phyloP scores from a whole-genome alignment of 2,797 vertebrate species.

The Thripadectes ignobilis region DNA sequence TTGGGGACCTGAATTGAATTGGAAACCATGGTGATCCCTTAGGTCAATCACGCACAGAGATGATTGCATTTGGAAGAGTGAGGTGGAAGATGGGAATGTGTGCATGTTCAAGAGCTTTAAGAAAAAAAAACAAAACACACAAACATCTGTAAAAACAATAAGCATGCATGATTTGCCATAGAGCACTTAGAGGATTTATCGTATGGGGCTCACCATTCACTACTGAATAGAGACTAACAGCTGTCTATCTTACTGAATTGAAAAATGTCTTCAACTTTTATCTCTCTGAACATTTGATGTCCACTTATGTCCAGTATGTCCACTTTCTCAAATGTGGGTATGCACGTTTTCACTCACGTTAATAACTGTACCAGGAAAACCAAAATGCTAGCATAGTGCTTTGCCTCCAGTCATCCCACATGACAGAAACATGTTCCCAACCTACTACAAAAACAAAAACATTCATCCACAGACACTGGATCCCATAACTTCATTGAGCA shows the following conservation, averaged over 20 bases:
- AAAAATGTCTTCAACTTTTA: background rate
- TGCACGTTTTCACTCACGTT: background rate
- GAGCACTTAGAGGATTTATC: background rate
- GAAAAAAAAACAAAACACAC: accelerated
- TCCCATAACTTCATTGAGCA: background rate
- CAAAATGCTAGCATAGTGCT: background rate
- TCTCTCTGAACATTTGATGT: background rate
- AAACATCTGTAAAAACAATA: background rate
- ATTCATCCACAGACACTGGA: background rate
- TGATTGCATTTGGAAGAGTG: slow-evolving; percentile 12
- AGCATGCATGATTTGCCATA: background rate
- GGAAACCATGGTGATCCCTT: slow-evolving; percentile 44
- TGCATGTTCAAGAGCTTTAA: background rate
- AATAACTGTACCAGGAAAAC: background rate
- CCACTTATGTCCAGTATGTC: background rate
- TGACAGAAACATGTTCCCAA: background rate
- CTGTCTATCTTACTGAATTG: background rate
- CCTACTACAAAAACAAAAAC: background rate
- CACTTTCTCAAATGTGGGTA: background rate
- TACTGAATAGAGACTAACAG: background rate
- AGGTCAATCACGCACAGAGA: slow-evolving; percentile 20
- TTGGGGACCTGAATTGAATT: slow-evolving; percentile 48
- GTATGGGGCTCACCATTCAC: background rate
- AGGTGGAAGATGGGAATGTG: background rate
- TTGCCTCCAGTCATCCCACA: background rate